Base-by-base conservation (phyloP, 2,797 vertebrate genomes). In the Phalloptychus januarius region DNA sequence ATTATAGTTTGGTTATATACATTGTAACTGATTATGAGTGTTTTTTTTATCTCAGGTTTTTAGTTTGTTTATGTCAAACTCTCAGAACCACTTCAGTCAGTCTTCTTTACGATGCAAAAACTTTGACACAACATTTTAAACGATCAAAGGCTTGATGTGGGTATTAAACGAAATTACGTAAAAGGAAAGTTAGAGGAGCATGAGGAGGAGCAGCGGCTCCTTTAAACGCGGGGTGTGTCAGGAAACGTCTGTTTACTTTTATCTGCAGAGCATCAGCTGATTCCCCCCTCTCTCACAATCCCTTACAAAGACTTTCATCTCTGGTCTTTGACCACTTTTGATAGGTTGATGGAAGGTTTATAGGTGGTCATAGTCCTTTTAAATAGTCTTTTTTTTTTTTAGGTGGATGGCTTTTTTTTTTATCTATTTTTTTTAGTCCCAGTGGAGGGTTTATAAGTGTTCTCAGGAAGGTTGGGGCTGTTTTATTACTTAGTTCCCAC, bases 401-500 rank as follows among this genome's bases (percentile, higher is more conserved):
- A 25, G 76, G 81, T 78, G 80, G 81, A 86, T 91, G 61, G 74
- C 71, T 56, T 56, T 56, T n/a, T n/a, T 25, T 12, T 56, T n/a
- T 54, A n/a, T n/a, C n/a, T n/a, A n/a, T 16, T 7, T 69, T 13
- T 42, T n/a, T 69, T 56, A 7, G 52, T 76, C 79, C 79, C 73
- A 48, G 61, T 78, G 79, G 83, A 67, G 20, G 40, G 18, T 77
- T 86, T 82, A 70, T 40, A 83, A 75, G 67, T 70, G 90, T 90
- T 91, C 87, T 85, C 85, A 80, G 78, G 80, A 78, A 82, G 72
- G n/a, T 83, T 56, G n/a, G 13, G 3, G 16, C 12, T 71, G 82
- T 87, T 84, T 77, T 88, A 86, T 86, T 83, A 70, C 72, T 50
- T 75, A 74, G 71, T 90, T 94, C 81, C 88, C 80, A 86, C 77